Percentiles rank a stretch among this genome's conserved stretches.
These are phyloP conservation scores for Thera britannica DNA, from an alignment of 2,888 invertebrate genomes.

Conservation along the genomic window DNA sequence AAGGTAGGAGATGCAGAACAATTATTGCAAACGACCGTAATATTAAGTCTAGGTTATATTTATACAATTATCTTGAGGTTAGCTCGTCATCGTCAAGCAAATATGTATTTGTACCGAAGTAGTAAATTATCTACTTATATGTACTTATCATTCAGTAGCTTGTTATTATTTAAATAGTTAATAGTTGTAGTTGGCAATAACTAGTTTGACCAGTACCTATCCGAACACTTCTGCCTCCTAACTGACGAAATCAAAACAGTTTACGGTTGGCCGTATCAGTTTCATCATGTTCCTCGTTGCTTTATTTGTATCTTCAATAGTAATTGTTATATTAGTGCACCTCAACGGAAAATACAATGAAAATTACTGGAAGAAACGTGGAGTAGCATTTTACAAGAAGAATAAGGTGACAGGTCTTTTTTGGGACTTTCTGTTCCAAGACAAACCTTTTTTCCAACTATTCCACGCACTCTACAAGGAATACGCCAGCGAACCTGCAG, in stretches of 20 bases:
- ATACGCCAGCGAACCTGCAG: conserved; percentile 56
- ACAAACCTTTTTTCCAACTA: conserved; percentile 55
- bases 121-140: no score
- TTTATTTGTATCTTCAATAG: conserved; percentile 12
- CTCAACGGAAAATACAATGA: conserved; percentile 56
- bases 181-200: background rate
- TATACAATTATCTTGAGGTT: no score
- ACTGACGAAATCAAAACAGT: background rate
- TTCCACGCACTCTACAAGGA: conserved; percentile 55
- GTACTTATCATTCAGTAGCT: no score
- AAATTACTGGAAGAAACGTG: conserved; percentile 62
- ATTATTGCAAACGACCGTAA: no score
- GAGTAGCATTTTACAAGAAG: conserved; percentile 53
- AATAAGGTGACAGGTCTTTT: conserved; percentile 55
- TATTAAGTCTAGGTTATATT: no score
- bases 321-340: conserved; percentile 41
- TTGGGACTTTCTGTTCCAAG: conserved; percentile 51
- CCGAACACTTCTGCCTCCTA: background rate
- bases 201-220: background rate
- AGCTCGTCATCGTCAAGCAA: no score
- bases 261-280: background rate
- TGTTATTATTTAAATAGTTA: no score
- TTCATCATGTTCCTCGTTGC: conserved; percentile 18
- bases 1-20: no score
- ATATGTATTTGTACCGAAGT: no score